Evolutionary conservation across 2,113 vertebrate genomes (phyloP), one percentile per base, ranked within the genome.

Genomic region (Rhipidura dahli): DNA sequence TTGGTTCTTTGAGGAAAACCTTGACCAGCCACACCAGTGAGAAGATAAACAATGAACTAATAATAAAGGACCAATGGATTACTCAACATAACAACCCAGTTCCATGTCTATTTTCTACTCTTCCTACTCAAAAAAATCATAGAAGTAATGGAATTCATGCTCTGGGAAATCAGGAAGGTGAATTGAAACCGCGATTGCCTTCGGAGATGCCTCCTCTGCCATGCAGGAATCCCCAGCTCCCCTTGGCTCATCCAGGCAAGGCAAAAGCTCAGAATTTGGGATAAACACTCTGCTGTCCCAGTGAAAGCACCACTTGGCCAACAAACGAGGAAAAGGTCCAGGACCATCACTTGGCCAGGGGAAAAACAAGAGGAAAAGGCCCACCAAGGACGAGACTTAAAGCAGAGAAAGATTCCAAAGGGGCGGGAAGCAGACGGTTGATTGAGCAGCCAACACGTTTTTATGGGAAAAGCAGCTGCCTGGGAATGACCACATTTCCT

Each of bases 101-200:
- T 86, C 57, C 13, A 6, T 1, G 3, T 14, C 59, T 19, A 4
- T 64, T 75, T 31, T 2, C 61, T 33, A 54, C 27, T 35, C 72
- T 51, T 53, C 31, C 6, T 3, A 21, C 31, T 42, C 26, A 28
- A 45, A 79, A 39, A 30, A 4, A 33, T 4, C 4, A 2, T 12
- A 24, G 56, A n/a, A 60, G 30, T 2, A 60, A 51, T 10, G 30
- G 20, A 49, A 13, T 57, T 73, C 47, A 50, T 12, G 31, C 18
- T 40, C 45, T 63, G 42, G 27, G 26, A 60, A 60, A 57, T 26
- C 2, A 69, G 33, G 45, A 69, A 54, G 59, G 39, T 19, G 44
- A 84, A 76, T 0, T 7, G 28, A 70, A 84, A 71, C 19, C 1
- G 0, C 1, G 0, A 10, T 0, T 30, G 30, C 72, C 39, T 39